phyloP scores from a whole-genome alignment of 2,888 invertebrate genomes.

The Hemistola chrysoprasaria region DNA sequence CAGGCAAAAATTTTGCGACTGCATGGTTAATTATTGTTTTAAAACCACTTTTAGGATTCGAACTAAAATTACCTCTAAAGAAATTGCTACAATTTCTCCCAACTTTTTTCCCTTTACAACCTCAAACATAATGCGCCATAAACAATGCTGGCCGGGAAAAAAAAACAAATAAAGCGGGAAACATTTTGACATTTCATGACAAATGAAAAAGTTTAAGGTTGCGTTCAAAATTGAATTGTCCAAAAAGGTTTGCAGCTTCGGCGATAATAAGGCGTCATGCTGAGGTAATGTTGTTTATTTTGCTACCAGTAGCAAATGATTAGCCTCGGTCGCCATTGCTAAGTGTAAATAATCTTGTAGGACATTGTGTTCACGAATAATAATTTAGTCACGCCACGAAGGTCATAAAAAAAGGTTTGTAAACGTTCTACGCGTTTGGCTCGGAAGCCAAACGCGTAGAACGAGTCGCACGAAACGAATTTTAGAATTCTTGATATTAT shows the following conservation, averaged over 20 bases:
- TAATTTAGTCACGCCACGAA: constrained; percentile 41
- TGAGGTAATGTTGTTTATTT: constrained; percentile 56
- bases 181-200: constrained; percentile 65
- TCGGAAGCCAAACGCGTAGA: too few relatives aligned
- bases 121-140: constrained; percentile 27
- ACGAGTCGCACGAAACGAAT: too few relatives aligned
- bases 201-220: constrained; percentile 47
- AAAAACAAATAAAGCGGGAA: constrained; percentile 57
- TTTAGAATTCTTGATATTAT: too few relatives aligned
- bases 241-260: constrained; percentile 56
- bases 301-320: constrained; percentile 76
- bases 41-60: constrained; percentile 34
- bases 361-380: constrained; percentile 46
- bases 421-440: constrained; percentile 4
- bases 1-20: background rate
- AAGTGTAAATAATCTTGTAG: constrained; percentile 70
- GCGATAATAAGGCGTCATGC: constrained; percentile 60
- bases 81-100: constrained; percentile 70
- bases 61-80: constrained; percentile 41
- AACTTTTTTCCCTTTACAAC: constrained; percentile 37
- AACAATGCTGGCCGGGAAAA: constrained; percentile 25
- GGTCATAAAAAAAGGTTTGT: constrained; percentile 12
- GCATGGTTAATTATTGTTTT: constrained; percentile 8
- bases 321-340: constrained; percentile 70
- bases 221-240: constrained; percentile 65